phyloP scores from a whole-genome alignment of 2,888 invertebrate species.

The Ditula angustiorana region DNA sequence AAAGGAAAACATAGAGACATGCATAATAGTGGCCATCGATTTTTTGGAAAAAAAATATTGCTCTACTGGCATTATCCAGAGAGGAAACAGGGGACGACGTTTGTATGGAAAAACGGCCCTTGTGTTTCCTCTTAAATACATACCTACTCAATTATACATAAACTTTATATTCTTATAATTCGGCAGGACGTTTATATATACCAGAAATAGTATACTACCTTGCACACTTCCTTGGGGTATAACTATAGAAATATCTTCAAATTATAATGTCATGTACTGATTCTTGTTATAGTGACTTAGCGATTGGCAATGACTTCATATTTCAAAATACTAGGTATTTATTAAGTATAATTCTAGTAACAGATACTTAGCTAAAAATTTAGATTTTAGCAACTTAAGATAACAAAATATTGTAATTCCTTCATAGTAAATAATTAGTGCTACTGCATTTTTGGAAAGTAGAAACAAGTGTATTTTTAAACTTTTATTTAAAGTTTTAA shows the following conservation, averaged over 20 bases:
- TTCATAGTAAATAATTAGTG: conserved; percentile 22
- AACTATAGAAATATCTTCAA: neutral
- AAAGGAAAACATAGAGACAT: no score
- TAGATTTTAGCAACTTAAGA: no score
- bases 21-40: no score
- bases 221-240: neutral
- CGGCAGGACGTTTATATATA: neutral
- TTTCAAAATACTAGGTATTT: neutral
- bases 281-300: neutral
- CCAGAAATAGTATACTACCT: neutral
- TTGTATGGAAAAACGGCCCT: no score
- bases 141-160: no score
- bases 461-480: conserved; percentile 31
- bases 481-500: conserved; percentile 36
- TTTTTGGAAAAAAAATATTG: no score
- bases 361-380: neutral
- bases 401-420: conserved; percentile 23
- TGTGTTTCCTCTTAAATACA: no score
- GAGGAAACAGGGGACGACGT: no score
- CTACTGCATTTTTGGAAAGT: conserved; percentile 40
- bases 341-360: conserved; percentile 3
- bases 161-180: neutral
- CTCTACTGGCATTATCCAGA: no score
- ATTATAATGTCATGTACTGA: neutral
- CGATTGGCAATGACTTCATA: neutral